A percentile compares a stretch with the other conserved stretches of the same genome.
Conservation (phyloP, 2,113 vertebrate genomes). For the Rhea americana region DNA sequence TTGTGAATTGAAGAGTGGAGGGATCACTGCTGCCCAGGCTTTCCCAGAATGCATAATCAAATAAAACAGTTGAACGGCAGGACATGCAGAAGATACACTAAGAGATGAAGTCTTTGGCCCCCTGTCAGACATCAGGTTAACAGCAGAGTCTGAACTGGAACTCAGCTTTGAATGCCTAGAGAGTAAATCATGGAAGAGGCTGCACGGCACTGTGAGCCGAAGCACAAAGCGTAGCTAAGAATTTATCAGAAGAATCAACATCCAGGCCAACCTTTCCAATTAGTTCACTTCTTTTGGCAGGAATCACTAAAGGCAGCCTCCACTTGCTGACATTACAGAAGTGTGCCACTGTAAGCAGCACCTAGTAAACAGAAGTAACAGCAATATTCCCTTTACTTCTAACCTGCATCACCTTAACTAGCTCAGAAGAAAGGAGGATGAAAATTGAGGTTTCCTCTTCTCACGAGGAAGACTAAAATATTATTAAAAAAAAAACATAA, state of each 20-base stretch:
- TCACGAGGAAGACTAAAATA: background rate
- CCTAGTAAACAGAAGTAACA: background rate
- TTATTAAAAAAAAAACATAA: background rate
- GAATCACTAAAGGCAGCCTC: background rate
- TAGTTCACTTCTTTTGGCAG: background rate
- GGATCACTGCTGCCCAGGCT: background rate
- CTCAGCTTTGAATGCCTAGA: accelerated
- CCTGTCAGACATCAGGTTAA: background rate
- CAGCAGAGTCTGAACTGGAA: background rate
- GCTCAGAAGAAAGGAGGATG: background rate
- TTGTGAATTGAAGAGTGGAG: background rate
- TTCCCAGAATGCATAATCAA: background rate
- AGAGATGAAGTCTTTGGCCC: background rate
- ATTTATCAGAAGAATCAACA: background rate
- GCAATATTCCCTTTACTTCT: background rate
- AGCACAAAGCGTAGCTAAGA: background rate
- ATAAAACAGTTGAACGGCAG: background rate
- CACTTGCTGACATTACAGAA: background rate
- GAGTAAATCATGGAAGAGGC: background rate
- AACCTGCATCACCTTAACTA: accelerated
- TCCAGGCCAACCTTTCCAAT: accelerated
- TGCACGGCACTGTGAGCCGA: accelerated
- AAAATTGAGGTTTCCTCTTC: background rate
- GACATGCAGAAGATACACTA: accelerated
- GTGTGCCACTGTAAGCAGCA: background rate